These are phyloP conservation scores for Heliconius hewitsoni DNA, from an alignment of 1,140 invertebrate genomes.

Conservation along the genomic window DNA sequence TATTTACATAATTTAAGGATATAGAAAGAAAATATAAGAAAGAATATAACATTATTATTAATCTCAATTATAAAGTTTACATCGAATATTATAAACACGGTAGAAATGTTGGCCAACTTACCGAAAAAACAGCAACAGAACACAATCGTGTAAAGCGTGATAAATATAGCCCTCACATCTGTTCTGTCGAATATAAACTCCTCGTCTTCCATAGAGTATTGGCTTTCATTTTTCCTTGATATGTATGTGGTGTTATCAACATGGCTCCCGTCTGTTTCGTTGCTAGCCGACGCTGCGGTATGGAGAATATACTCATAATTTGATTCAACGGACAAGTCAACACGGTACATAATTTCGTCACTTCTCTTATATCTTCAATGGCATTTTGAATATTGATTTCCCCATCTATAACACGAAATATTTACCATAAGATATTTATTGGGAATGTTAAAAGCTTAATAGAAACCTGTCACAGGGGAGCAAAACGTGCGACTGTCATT, in stretches of 20 bases:
- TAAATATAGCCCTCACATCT: slow-evolving; percentile 84
- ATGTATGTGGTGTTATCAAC: slow-evolving; percentile 44
- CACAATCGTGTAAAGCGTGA: slow-evolving; percentile 85
- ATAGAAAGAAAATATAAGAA: too few species aligned
- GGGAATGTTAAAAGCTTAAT: too few species aligned
- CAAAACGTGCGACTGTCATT: not conserved
- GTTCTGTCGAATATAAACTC: slow-evolving; percentile 85
- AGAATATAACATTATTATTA: not conserved
- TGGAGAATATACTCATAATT: slow-evolving; percentile 43
- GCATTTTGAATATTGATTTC: slow-evolving; percentile 27
- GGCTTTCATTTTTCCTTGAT: slow-evolving; percentile 53
- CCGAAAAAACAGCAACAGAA: slow-evolving; percentile 87
- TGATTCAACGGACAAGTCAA: slow-evolving; percentile 52
- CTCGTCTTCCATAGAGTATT: slow-evolving; percentile 64
- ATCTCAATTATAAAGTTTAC: not conserved
- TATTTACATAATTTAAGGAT: too few species aligned
- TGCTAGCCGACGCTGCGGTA: slow-evolving; percentile 44
- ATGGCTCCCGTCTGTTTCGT: slow-evolving; percentile 45
- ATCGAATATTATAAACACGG: slow-evolving; percentile 13
- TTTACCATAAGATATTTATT: too few species aligned
- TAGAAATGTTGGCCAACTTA: slow-evolving; percentile 71
- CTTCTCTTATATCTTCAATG: slow-evolving; percentile 34
- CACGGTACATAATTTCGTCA: slow-evolving; percentile 54
- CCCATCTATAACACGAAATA: slow-evolving; percentile 46
- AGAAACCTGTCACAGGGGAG: not conserved